phyloP scores from a whole-genome alignment of 2,888 invertebrate species.

The Cryptocheilus praepositus region DNA sequence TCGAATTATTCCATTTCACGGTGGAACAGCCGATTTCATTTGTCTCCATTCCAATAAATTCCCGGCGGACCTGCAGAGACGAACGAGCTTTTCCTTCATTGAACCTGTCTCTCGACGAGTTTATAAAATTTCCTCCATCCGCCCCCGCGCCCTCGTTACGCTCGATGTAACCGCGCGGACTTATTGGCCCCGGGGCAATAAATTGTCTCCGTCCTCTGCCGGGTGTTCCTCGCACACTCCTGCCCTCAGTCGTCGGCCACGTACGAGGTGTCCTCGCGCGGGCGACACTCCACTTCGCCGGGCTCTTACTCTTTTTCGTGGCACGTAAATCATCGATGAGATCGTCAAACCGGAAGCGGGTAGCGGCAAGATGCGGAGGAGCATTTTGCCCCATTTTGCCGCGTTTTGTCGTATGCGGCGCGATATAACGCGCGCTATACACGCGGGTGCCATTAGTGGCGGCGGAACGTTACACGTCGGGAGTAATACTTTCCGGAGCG shows the following conservation, averaged over 20 bases:
- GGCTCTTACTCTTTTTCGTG: slow-evolving; percentile 16
- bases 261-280: background rate
- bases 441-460: slow-evolving; percentile 21
- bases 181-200: slow-evolving; percentile 33
- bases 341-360: slow-evolving; percentile 46
- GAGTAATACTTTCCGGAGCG: background rate
- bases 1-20: slow-evolving; percentile 4
- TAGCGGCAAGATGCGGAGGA: slow-evolving; percentile 41
- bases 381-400: slow-evolving; percentile 30
- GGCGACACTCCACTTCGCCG: background rate
- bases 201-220: slow-evolving; percentile 32
- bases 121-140: slow-evolving; percentile 41
- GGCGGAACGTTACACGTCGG: slow-evolving; percentile 15
- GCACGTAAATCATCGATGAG: slow-evolving; percentile 58
- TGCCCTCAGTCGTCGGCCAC: background rate
- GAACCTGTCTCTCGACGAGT: slow-evolving; percentile 7
- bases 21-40: slow-evolving; percentile 3
- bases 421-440: slow-evolving; percentile 15
- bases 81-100: slow-evolving; percentile 16
- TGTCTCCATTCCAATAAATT: slow-evolving; percentile 33
- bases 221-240: background rate
- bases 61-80: background rate
- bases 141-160: slow-evolving; percentile 24
- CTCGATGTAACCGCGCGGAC: slow-evolving; percentile 33
- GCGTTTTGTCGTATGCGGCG: slow-evolving; percentile 34